Conservation (phyloP, 2,113 vertebrate species). For the Alectura lathami region DNA sequence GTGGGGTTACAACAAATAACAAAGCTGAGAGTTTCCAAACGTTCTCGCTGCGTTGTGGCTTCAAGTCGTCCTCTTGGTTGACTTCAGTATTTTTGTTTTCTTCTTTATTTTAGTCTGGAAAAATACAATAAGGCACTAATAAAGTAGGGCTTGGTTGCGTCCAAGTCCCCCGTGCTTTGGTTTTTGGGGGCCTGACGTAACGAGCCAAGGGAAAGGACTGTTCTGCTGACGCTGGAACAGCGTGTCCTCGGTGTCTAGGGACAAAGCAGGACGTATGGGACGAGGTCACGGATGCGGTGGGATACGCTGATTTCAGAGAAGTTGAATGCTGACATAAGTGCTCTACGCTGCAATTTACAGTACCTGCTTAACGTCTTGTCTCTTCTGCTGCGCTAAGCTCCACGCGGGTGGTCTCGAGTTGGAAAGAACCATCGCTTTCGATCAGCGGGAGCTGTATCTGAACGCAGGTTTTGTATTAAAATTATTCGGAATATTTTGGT, state of each 20-base stretch:
- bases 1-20: neutral
- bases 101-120: neutral
- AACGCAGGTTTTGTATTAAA: neutral
- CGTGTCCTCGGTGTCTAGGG: neutral
- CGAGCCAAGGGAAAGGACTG: neutral
- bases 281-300: neutral
- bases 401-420: neutral
- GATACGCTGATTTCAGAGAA: neutral
- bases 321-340: neutral
- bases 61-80: neutral
- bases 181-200: neutral
- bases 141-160: neutral
- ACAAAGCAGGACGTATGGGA: neutral
- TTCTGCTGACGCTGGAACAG: neutral
- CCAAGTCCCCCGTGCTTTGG: neutral
- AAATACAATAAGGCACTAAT: slow-evolving; percentile 1
- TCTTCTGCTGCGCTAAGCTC: neutral
- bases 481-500: neutral
- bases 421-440: neutral
- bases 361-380: neutral
- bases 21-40: neutral
- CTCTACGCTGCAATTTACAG: neutral
- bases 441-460: neutral
- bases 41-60: neutral
- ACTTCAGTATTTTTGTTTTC: neutral